A percentile compares a stretch with the other conserved stretches of the same genome.
These are phyloP conservation scores for Cyphomyrus plagiostoma DNA, from an alignment of 2,113 vertebrate genomes.

Conservation along the genomic window DNA sequence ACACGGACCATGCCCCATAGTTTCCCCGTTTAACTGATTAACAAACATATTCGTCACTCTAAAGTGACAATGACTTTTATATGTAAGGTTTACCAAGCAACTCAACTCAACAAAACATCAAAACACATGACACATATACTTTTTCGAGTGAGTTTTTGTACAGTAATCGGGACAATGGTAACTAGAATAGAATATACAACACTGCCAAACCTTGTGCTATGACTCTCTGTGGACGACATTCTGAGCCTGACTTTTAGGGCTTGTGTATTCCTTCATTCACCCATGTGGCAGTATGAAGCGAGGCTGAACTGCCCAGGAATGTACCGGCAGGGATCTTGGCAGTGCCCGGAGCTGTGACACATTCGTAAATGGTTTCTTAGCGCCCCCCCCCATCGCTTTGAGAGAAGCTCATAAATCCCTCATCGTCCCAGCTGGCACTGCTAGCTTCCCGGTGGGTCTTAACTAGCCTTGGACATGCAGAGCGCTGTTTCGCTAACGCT, in stretches of 20 bases:
- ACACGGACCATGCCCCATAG: background rate
- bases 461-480: background rate
- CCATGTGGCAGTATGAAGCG: conserved; percentile 44
- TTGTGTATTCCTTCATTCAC: conserved; percentile 42
- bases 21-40: background rate
- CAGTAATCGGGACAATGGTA: background rate
- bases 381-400: background rate
- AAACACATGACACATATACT: background rate
- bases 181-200: background rate
- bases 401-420: conserved; percentile 10
- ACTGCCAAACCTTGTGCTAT: background rate
- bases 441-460: background rate
- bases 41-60: background rate
- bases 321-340: background rate
- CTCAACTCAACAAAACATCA: background rate
- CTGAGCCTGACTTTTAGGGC: background rate
- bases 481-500: conserved; percentile 32
- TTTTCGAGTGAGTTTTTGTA: background rate
- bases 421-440: conserved; percentile 16
- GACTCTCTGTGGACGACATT: background rate
- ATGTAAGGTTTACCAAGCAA: background rate
- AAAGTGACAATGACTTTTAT: background rate
- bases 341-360: background rate
- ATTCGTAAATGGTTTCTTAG: background rate
- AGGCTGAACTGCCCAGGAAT: conserved; percentile 18